These are phyloP conservation scores for Drosophila erecta DNA, from an alignment of 1,140 invertebrate species.

Conservation along the genomic window DNA sequence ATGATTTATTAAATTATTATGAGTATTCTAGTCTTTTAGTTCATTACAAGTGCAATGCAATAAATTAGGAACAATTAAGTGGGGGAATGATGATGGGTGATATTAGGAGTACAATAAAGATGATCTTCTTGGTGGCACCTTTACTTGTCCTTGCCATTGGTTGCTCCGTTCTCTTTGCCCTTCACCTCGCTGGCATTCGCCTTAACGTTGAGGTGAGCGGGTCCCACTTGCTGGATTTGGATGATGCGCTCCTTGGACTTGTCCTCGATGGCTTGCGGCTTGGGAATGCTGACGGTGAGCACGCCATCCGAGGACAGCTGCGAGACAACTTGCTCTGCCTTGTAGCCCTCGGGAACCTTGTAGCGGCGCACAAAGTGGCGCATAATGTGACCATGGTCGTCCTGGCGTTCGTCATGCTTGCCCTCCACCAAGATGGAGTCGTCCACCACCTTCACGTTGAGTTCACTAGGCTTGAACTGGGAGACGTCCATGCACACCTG, in stretches of 20 bases:
- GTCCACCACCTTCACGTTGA: constrained; percentile 90
- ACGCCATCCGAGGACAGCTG: constrained; percentile 90
- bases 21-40: constrained; percentile 39
- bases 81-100: constrained; percentile 27
- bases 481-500: constrained; percentile 88
- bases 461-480: constrained; percentile 90
- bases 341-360: constrained; percentile 88
- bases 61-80: constrained; percentile 8
- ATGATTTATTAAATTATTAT: constrained; percentile 25
- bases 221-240: constrained; percentile 65
- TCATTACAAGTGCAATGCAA: constrained; percentile 45
- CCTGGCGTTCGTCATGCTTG: constrained; percentile 89
- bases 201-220: constrained; percentile 57
- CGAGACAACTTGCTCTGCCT: constrained; percentile 88
- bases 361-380: constrained; percentile 90
- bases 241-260: constrained; percentile 64
- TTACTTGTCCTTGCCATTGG: constrained; percentile 50
- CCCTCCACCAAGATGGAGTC: constrained; percentile 88
- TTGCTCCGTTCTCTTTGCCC: constrained; percentile 27
- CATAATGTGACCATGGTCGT: constrained; percentile 87
- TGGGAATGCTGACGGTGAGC: constrained; percentile 88
- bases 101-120: constrained; percentile 2
- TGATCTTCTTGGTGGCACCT: background rate
- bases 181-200: constrained; percentile 34
- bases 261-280: constrained; percentile 76